These are phyloP conservation scores for Peromyscus californicus DNA, from an alignment of 2,113 vertebrate genomes.

Conservation along the genomic window DNA sequence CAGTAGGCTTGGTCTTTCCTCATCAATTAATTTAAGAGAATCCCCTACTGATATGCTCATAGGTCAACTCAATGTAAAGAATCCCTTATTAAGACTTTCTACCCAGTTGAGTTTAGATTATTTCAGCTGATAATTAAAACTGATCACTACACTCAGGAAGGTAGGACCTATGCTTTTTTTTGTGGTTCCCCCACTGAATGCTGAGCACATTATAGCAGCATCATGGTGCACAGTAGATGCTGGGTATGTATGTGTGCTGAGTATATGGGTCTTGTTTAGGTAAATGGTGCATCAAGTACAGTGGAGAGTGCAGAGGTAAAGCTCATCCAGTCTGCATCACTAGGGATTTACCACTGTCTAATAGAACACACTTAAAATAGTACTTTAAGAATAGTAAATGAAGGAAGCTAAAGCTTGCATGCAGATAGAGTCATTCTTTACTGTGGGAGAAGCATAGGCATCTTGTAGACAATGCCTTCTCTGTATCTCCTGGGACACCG, in stretches of 20 bases:
- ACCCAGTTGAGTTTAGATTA: background rate
- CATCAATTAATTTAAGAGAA: background rate
- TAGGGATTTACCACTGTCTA: background rate
- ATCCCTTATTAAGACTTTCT: background rate
- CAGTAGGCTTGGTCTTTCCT: background rate
- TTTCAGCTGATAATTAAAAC: background rate
- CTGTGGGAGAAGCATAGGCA: background rate
- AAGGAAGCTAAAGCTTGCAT: background rate
- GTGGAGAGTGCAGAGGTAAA: background rate
- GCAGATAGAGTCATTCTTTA: background rate
- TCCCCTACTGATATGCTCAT: background rate
- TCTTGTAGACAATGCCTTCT: background rate
- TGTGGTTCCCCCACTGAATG: background rate
- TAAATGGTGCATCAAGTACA: background rate
- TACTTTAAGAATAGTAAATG: background rate
- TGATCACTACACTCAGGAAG: background rate
- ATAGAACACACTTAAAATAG: background rate
- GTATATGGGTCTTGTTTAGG: background rate
- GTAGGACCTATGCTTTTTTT: background rate
- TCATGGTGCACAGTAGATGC: background rate
- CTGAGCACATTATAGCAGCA: background rate
- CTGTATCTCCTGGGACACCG: background rate
- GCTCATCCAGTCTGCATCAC: background rate
- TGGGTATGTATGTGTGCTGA: background rate
- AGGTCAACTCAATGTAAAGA: background rate